Percentiles rank a stretch among this genome's conserved stretches.
phyloP scores from a whole-genome alignment of 1,140 invertebrate genomes.

The Procambarus virginalis region DNA sequence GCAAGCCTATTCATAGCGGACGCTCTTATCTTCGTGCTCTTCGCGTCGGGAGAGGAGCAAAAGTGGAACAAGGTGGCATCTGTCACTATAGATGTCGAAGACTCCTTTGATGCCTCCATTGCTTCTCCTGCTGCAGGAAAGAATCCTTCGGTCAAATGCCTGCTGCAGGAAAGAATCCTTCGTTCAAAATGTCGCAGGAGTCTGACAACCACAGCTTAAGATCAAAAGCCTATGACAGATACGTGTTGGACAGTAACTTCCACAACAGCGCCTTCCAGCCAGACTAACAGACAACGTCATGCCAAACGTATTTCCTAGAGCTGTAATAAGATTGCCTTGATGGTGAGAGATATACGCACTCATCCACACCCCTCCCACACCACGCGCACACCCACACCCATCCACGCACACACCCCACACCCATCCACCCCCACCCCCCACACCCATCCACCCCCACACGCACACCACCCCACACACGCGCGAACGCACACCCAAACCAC shows the following conservation, averaged over 20 bases:
- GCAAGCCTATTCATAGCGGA: constrained; percentile 31
- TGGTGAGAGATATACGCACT: no score
- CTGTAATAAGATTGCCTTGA: no score
- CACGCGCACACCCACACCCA: no score
- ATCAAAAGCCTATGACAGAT: neutral
- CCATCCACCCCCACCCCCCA: no score
- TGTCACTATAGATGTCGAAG: neutral
- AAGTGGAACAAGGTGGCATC: constrained; percentile 20
- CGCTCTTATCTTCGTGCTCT: constrained; percentile 35
- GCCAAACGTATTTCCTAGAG: no score
- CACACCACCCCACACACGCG: no score
- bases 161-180: neutral
- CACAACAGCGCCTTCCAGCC: neutral
- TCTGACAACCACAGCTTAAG: neutral
- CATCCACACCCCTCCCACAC: no score
- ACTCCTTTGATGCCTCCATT: neutral
- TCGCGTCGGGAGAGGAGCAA: constrained; percentile 48
- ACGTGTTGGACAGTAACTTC: neutral
- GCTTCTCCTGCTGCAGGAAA: neutral
- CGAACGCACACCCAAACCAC: no score
- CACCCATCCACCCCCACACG: no score
- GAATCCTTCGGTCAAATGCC: neutral
- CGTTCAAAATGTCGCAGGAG: neutral
- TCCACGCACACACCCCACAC: no score
- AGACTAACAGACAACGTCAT: neutral